phyloP scores from a whole-genome alignment of 2,888 invertebrate genomes.

The Philhelius pedissequus region DNA sequence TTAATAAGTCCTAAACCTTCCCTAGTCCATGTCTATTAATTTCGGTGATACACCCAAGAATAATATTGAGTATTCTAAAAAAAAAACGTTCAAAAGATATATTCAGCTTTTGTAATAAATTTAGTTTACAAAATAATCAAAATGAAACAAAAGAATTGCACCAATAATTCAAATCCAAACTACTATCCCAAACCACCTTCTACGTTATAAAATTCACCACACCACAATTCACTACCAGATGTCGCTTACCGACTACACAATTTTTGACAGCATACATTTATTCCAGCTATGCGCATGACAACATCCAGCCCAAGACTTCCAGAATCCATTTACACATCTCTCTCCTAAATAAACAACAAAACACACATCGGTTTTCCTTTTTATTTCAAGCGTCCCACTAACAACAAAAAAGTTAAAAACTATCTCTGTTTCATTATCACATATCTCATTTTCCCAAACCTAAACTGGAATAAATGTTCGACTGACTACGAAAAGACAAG shows the following conservation, averaged over 20 bases:
- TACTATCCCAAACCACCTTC: not conserved
- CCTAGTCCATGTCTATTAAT: no score
- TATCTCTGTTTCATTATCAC: constrained; percentile 19
- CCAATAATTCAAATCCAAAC: not conserved
- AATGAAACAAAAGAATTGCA: not conserved
- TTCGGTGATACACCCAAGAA: no score
- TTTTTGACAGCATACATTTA: constrained; percentile 34
- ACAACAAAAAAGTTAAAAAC: constrained; percentile 39
- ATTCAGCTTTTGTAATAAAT: not conserved
- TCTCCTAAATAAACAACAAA: constrained; percentile 67
- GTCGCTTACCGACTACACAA: not conserved
- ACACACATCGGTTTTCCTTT: constrained; percentile 24
- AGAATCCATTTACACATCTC: constrained; percentile 43
- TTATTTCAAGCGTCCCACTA: not conserved
- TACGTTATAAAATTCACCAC: constrained; percentile 22
- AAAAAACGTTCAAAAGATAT: no score
- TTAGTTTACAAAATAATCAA: not conserved
- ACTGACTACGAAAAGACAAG: no score
- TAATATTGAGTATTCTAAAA: no score
- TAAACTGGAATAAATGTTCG: constrained; percentile 45
- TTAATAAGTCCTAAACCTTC: no score
- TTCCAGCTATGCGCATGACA: constrained; percentile 34
- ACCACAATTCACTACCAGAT: constrained; percentile 23
- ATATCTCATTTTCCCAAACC: not conserved
- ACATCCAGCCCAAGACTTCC: constrained; percentile 20